These are phyloP conservation scores for Stegophylla sp. DNA, from an alignment of 2,888 invertebrate species.

Conservation along the genomic window DNA sequence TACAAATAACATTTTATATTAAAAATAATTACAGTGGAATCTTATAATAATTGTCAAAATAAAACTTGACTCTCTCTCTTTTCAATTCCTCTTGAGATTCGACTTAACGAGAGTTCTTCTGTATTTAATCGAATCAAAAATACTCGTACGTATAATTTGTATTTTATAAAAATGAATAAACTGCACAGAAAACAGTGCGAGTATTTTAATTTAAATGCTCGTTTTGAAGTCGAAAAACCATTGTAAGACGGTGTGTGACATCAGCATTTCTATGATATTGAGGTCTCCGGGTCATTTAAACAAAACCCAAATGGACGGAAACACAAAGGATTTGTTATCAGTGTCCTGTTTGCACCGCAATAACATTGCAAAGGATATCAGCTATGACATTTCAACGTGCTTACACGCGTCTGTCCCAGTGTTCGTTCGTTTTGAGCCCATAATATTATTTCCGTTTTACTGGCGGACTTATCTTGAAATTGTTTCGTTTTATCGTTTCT, in stretches of 20 bases:
- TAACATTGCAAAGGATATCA: neutral
- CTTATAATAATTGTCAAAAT: no score
- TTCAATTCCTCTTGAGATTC: no score
- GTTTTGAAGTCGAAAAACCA: neutral
- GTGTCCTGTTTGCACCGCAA: constrained; percentile 1
- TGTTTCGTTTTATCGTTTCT: neutral
- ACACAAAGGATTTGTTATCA: neutral
- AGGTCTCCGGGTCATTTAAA: neutral
- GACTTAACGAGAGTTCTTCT: no score
- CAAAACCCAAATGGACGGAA: no score
- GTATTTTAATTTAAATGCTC: neutral
- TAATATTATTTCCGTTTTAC: neutral
- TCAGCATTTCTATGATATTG: constrained; percentile 3
- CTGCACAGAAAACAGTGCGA: no score
- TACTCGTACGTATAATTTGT: no score
- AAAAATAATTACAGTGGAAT: no score
- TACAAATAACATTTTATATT: no score
- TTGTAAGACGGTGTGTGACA: constrained; percentile 1
- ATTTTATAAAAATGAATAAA: neutral
- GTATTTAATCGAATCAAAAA: no score
- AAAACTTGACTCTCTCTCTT: no score
- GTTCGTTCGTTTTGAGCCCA: neutral
- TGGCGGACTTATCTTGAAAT: neutral
- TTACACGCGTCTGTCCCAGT: neutral
- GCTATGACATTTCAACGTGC: constrained; percentile 22